Conservation (phyloP, 2,888 invertebrate species). For the Synergus umbraculus region DNA sequence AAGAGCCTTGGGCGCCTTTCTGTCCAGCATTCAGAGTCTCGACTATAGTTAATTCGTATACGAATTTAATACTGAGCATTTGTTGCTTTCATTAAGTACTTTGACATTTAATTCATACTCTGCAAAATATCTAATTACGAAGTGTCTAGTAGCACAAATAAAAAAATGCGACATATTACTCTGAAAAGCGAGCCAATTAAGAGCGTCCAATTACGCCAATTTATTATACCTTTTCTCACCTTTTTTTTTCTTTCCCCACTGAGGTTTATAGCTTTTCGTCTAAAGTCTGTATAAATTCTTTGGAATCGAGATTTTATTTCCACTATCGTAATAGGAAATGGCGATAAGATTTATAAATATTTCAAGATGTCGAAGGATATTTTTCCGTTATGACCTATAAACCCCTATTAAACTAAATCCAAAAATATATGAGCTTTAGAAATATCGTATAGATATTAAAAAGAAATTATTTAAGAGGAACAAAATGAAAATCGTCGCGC, state of each 20-base stretch:
- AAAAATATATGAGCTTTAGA: background rate
- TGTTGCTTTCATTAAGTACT: background rate
- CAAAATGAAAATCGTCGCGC: background rate
- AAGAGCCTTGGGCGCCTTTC: background rate
- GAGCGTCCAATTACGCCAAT: conserved; percentile 50
- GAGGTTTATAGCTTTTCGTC: background rate
- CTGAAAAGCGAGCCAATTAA: conserved; percentile 54
- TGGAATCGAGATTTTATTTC: background rate
- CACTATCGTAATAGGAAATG: background rate
- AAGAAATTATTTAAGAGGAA: background rate
- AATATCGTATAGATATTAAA: background rate
- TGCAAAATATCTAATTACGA: background rate
- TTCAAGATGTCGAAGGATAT: background rate
- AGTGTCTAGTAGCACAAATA: background rate
- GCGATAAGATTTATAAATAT: background rate
- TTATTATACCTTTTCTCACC: conserved; percentile 45
- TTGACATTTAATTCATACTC: background rate
- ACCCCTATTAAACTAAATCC: background rate
- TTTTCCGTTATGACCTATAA: background rate
- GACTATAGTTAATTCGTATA: background rate
- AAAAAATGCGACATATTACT: conserved; percentile 47
- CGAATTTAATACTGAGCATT: background rate
- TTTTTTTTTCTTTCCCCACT: conserved; percentile 40
- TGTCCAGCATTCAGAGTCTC: background rate
- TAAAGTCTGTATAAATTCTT: background rate